Evolutionary conservation across 2,888 invertebrate species (phyloP), one percentile per base, ranked within the genome.

Genomic region (Oligia fasciuncula): DNA sequence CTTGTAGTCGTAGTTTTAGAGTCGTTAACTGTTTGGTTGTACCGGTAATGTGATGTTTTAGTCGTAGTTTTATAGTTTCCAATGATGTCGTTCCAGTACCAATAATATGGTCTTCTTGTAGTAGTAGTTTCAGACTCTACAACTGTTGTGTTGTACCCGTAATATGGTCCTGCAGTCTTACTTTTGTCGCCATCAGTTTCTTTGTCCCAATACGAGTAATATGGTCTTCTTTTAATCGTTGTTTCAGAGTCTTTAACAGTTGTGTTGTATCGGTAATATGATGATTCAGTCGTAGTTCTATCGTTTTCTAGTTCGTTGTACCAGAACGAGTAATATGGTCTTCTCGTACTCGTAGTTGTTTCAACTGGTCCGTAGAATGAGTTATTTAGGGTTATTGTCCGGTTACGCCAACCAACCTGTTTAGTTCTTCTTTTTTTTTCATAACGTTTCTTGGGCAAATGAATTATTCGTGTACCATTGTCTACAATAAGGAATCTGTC

Each of bases 261-360:
- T 4, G 3, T 4, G 23, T 49, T 23, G 49, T 49, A 73, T 6
- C 9, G 4, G n/a, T 35, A n/a, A 17, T 73, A 3, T 35, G 19
- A 0, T 8, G 19, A 0, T 23, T 13, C 6, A 66, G 23, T 66
- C 23, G 2, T 23, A 40, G 9, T 19, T 13, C 0, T 65, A 65
- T 4, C 0, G 4, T 29, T 9, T 17, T 6, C n/a, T 9, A 0
- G 0, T 40, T 43, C 1, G 14, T 43, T 23, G n/a, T 14, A 4
- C n/a, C 43, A 43, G n/a, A n/a, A n/a, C 4, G 43, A 43, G 23
- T 71, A 4, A 63, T 29, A 40, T 40, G 40, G 40, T 40, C 40
- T 40, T 40, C 40, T 40, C 40, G 40, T 40, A 5, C 40, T 40
- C 40, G 40, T 40, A 40, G 40, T 40, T 40, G 0, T 40, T 40